Conservation (phyloP, 2,888 invertebrate species). For the Meliscaeva auricollis region DNA sequence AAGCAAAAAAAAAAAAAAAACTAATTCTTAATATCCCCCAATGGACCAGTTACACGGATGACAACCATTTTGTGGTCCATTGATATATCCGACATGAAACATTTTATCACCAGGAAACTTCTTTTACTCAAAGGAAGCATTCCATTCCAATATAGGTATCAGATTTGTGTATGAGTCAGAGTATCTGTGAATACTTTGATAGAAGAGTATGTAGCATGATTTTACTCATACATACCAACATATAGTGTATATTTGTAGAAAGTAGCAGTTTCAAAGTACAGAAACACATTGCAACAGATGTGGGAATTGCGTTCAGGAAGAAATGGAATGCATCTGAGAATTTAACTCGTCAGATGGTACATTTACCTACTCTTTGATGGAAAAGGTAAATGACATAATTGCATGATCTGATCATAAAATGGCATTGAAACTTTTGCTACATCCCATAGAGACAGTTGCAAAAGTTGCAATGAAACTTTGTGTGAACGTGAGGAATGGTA, state of each 20-base stretch:
- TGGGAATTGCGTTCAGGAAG: slow-evolving; percentile 8
- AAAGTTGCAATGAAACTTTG: neutral
- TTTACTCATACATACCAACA: too few species aligned
- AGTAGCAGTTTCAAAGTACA: too few species aligned
- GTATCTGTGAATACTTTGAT: neutral
- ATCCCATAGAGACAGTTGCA: neutral
- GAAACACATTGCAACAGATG: neutral
- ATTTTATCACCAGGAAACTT: slow-evolving; percentile 54
- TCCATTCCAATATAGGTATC: neutral
- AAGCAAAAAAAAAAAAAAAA: slow-evolving; percentile 10
- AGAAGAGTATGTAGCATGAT: neutral
- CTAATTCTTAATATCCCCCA: slow-evolving; percentile 47
- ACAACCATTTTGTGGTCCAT: slow-evolving; percentile 40
- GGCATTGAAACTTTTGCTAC: neutral
- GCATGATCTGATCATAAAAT: neutral
- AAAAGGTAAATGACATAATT: neutral
- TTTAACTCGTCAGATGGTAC: neutral
- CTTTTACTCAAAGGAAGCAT: slow-evolving; percentile 2
- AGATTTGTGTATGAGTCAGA: neutral
- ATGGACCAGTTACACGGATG: slow-evolving; percentile 21
- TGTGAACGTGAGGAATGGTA: too few species aligned
- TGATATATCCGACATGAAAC: slow-evolving; percentile 54
- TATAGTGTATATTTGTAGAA: too few species aligned
- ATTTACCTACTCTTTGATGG: neutral
- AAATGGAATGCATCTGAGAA: slow-evolving; percentile 3